phyloP scores from a whole-genome alignment of 2,113 vertebrate genomes.

The Pantherophis guttatus region DNA sequence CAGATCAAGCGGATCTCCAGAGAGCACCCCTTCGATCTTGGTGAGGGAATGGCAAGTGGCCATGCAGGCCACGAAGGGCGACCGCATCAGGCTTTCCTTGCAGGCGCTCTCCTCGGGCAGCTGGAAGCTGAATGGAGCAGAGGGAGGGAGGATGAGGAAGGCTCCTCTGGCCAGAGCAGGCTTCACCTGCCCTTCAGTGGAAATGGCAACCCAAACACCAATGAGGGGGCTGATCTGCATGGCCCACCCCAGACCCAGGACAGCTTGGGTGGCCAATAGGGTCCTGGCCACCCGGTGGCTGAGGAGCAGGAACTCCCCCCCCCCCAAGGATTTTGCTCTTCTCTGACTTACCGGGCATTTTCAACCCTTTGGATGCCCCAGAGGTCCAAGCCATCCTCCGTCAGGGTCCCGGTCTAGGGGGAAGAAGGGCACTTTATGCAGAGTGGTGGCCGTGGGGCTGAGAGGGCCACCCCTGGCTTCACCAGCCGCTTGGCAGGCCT shows the following conservation, averaged over 20 bases:
- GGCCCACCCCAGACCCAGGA: not conserved
- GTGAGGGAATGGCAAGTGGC: constrained; percentile 98
- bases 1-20: constrained; percentile 93
- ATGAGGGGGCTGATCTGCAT: fast-evolving
- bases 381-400: constrained; percentile 94
- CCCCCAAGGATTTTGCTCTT: not conserved
- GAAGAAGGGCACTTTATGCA: not conserved
- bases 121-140: constrained; percentile 77
- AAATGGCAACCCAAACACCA: not conserved
- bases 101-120: constrained; percentile 84
- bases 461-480: not conserved
- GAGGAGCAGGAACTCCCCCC: too few relatives aligned
- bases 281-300: too few relatives aligned
- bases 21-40: constrained; percentile 93
- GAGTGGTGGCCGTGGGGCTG: too few relatives aligned
- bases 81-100: constrained; percentile 85
- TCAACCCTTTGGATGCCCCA: constrained; percentile 93
- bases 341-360: constrained; percentile 75
- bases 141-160: too few relatives aligned
- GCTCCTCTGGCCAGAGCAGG: too few relatives aligned
- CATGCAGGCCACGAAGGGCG: constrained; percentile 95
- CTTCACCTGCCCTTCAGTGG: too few relatives aligned
- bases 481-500: not conserved
- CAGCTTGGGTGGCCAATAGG: not conserved
- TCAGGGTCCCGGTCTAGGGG: constrained; percentile 91